phyloP scores from a whole-genome alignment of 1,140 invertebrate genomes.

The Wiebesia pumilae region DNA sequence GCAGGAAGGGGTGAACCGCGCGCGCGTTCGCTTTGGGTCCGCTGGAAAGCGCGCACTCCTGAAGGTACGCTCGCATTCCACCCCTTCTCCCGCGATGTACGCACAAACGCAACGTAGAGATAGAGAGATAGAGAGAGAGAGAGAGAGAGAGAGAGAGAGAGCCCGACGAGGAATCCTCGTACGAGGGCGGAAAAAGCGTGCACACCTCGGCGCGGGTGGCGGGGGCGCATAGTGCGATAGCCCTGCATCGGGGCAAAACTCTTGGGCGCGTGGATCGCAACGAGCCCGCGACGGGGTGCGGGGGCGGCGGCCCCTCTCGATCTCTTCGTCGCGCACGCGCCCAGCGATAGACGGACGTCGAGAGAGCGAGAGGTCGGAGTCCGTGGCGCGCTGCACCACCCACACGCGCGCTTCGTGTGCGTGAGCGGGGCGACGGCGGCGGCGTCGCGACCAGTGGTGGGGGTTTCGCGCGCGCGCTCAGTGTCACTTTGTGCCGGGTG shows the following conservation, averaged over 20 bases:
- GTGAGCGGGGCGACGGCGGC: background rate
- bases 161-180: background rate
- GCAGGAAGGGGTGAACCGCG: background rate
- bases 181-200: background rate
- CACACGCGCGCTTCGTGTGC: background rate
- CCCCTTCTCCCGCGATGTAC: background rate
- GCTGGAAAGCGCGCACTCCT: background rate
- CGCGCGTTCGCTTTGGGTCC: background rate
- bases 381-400: constrained; percentile 1
- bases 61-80: background rate
- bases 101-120: background rate
- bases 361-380: background rate
- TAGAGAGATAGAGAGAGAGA: background rate
- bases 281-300: constrained; percentile 5
- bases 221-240: constrained; percentile 8
- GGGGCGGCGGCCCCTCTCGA: background rate
- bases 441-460: constrained; percentile 25
- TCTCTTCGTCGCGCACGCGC: constrained; percentile 25
- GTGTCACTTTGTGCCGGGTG: constrained; percentile 71
- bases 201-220: too few species aligned
- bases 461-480: constrained; percentile 50
- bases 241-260: background rate
- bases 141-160: background rate
- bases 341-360: constrained; percentile 20
- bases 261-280: constrained; percentile 40